These are phyloP conservation scores for Acropora yongei DNA, from an alignment of 64 coral and sea anemone species.

Conservation along the genomic window DNA sequence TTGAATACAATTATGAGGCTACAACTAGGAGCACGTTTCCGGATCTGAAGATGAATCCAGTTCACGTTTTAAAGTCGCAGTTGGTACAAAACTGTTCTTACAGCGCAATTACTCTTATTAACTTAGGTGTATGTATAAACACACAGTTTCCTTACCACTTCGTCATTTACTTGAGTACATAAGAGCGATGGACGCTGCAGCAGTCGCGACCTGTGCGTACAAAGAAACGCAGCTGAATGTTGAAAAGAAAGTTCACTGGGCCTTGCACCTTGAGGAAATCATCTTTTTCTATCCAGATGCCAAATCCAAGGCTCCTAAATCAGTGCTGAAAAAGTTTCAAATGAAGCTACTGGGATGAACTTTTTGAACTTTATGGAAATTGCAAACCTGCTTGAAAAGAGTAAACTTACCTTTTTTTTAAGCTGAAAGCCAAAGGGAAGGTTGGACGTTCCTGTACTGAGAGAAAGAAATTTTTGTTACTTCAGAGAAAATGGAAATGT, in stretches of 20 bases:
- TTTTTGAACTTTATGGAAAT: slow-evolving; percentile 8
- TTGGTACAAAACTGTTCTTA: not conserved
- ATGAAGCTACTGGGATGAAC: slow-evolving; percentile 4
- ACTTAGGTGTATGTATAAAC: not conserved
- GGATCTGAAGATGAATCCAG: not conserved
- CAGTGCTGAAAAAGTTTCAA: slow-evolving; percentile 10
- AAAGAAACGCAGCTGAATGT: not conserved
- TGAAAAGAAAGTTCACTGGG: slow-evolving; percentile 10
- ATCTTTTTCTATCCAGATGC: slow-evolving; percentile 10
- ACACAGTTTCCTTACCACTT: not conserved
- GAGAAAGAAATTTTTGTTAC: no score
- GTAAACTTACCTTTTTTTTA: not conserved
- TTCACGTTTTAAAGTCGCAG: slow-evolving; percentile 1
- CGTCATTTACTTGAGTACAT: not conserved
- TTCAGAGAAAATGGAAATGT: no score
- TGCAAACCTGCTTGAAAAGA: not conserved
- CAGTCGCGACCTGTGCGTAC: not conserved
- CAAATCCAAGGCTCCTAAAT: not conserved
- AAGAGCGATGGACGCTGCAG: not conserved
- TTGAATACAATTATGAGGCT: not conserved
- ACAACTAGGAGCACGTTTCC: not conserved
- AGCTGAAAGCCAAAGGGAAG: not conserved
- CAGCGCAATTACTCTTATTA: not conserved
- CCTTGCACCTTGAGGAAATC: slow-evolving; percentile 32
- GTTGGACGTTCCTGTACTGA: no score